Percentiles rank a stretch among this genome's conserved stretches.
Conservation (phyloP, 1,140 invertebrate genomes). For the Hyles euphorbiae region DNA sequence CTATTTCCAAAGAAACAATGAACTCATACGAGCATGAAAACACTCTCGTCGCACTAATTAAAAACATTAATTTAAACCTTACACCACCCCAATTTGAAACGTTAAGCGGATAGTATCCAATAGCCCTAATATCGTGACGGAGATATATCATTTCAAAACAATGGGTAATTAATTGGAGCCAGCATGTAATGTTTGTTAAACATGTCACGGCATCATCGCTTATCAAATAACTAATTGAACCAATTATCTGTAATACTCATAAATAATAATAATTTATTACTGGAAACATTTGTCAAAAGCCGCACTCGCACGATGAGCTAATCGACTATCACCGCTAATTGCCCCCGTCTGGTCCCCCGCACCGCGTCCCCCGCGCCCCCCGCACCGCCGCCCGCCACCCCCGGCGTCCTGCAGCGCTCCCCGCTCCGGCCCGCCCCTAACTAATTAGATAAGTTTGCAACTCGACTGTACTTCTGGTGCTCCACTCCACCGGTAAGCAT, state of each 20-base stretch:
- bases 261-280: slow-evolving; percentile 71
- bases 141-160: too few relatives aligned
- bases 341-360: slow-evolving; percentile 38
- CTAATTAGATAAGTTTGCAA: slow-evolving; percentile 75
- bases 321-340: slow-evolving; percentile 75
- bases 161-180: neutral
- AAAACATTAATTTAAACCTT: too few relatives aligned
- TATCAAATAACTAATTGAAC: slow-evolving; percentile 47
- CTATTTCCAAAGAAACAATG: too few relatives aligned
- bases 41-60: too few relatives aligned
- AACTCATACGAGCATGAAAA: too few relatives aligned
- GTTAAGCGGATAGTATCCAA: too few relatives aligned
- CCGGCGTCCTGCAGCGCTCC: slow-evolving; percentile 12
- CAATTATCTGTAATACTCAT: slow-evolving; percentile 64
- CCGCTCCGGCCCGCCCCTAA: slow-evolving; percentile 42
- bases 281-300: slow-evolving; percentile 72
- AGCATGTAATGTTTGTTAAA: slow-evolving; percentile 3
- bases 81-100: too few relatives aligned
- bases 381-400: slow-evolving; percentile 13
- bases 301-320: slow-evolving; percentile 72
- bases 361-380: slow-evolving; percentile 19
- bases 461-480: slow-evolving; percentile 70
- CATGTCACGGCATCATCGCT: slow-evolving; percentile 3
- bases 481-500: slow-evolving; percentile 68
- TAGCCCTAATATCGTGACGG: too few relatives aligned